Evolutionary conservation across 2,888 invertebrate genomes (phyloP), one percentile per base, ranked within the genome.

Genomic region (Pocota personata): DNA sequence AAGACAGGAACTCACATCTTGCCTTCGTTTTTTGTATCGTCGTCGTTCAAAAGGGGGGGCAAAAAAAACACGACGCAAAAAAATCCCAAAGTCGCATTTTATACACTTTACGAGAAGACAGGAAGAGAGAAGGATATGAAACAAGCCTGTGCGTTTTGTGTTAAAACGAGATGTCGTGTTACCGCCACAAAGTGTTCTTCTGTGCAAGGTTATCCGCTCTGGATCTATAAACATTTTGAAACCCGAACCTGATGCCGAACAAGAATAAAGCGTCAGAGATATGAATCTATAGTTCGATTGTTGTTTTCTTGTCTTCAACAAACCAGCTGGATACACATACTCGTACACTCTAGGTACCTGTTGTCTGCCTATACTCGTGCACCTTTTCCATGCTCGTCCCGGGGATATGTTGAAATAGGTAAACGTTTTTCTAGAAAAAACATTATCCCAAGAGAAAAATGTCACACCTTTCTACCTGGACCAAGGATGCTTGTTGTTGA

Each of bases 241-340:
- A 84, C 55, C 71, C 69, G 73, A 80, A 84, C 75, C 55, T 66
- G 58, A 80, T 84, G 80, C 76, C 76, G 76, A 86, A 82, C 76
- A 86, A 82, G 82, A 77, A 82, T 86, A 82, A 77, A 82, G 76
- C 84, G 75, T 80, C 84, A 66, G 52, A 82, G 86, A 86, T 86
- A 86, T 62, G 86, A 86, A 86, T 86, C 86, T 77, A 72, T 55
- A 60, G 72, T 55, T 46, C 67, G 82, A 82, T 86, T 82, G 72
- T 82, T 76, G 67, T 79, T 75, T 50, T 48, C 32, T 37, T 24
- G 30, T 80, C 27, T 19, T 48, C 30, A 40, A 14, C 21, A 27
- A 50, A 62, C 72, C 86, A 86, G 82, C 86, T 82, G 86, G 82
- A 78, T 57, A 66, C 72, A 35, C 57, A 75, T 66, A 86, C 66